Base-by-base conservation (phyloP, 2,797 vertebrate genomes). In the Bucorvus abyssinicus region DNA sequence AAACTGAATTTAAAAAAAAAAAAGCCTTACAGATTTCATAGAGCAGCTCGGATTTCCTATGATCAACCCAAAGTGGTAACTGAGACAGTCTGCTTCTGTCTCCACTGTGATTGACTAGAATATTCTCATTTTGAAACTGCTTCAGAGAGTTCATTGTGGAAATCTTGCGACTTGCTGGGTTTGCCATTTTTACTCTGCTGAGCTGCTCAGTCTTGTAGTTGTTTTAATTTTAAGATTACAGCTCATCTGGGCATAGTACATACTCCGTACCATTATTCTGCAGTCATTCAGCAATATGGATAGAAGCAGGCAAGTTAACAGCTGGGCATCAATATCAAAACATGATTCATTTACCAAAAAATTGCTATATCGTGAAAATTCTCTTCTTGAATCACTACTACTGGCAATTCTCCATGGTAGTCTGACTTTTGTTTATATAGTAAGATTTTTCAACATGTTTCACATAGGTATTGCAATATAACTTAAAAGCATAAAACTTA, bases 221-320 rank as follows among this genome's bases (percentile, higher is more conserved):
- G 59, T n/a, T 63, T 71, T 74, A 22, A 34, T 68, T 74, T 36
- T 60, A 55, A 45, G 44, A 82, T 6, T 38, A 50, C 14, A 52
- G 50, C 12, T 84, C 63, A 56, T 42, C 12, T 40, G 45, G 8
- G 16, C 24, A 38, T 20, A 47, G 14, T 20, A 18, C 1, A 0
- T 30, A 61, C 34, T 50, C 49, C 3, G 0, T 44, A 59, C n/a
- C 2, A 0, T 40, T 53, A 80, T 7, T 18, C 32, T 52, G 49
- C 18, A 71, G 27, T 23, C 40, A 87, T 50, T 57, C 59, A 83
- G 45, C 29, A 86, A 38, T 40, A 69, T 2, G 11, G n/a, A 61
- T 1, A 68, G 36, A 82, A 83, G 21, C 9, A 85, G 24, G 34
- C 52, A 85, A 67, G 5, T 49, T 29, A 57, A 52, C 27, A 38